phyloP scores from a whole-genome alignment of 2,888 invertebrate species.

The Eupithecia inturbata region DNA sequence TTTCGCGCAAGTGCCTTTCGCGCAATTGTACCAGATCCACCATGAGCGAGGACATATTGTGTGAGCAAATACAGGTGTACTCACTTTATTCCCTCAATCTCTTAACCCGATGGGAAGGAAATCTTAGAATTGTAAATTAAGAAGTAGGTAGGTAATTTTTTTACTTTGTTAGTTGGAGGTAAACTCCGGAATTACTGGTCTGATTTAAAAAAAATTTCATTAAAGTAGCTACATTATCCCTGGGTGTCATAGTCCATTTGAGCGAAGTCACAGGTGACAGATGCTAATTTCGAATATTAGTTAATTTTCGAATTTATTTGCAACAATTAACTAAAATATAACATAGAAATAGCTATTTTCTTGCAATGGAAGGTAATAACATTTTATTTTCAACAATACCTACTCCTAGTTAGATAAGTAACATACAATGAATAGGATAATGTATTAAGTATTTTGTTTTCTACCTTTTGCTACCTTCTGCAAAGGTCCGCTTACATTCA shows the following conservation, averaged over 20 bases:
- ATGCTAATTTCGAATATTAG: not conserved
- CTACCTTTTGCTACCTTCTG: not conserved
- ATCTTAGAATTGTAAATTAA: too few species aligned
- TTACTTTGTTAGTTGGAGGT: not conserved
- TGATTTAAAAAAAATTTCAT: not conserved
- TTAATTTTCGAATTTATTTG: not conserved
- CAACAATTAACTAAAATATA: not conserved
- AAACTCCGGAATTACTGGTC: not conserved
- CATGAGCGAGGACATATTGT: not conserved
- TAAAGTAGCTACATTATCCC: not conserved
- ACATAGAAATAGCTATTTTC: not conserved
- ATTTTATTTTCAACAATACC: not conserved
- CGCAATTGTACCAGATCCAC: not conserved
- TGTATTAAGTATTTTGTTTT: not conserved
- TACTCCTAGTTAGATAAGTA: not conserved
- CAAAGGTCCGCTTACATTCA: not conserved
- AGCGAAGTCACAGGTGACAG: not conserved
- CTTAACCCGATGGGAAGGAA: not conserved
- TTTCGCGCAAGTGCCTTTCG: not conserved
- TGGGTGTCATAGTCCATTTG: not conserved
- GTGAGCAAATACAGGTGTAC: not conserved
- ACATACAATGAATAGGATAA: slow-evolving; percentile 5
- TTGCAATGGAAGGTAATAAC: not conserved
- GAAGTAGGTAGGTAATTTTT: not conserved
- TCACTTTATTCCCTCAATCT: not conserved